Evolutionary conservation across 2,888 invertebrate species (phyloP), one percentile per base, ranked within the genome.

Genomic region (Lepidocyrtinus sp.): DNA sequence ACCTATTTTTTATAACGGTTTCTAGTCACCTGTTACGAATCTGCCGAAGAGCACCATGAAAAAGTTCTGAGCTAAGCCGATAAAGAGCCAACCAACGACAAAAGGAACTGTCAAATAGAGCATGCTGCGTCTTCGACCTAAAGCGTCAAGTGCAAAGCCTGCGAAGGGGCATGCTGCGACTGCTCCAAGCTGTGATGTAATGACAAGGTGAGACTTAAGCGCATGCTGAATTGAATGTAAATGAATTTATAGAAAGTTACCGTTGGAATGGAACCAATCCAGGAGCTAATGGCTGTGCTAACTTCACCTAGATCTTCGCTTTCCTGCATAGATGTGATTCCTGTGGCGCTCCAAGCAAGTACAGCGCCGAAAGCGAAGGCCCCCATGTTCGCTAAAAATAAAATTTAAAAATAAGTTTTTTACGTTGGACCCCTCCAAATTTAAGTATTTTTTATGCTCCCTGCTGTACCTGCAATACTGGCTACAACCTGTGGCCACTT

Each of bases 241-340:
- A 70, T 55, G 5, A 7, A n/a, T 19, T 26, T 36, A 36, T 36
- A 7, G 5, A 7, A 36, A 7, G 36, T 69, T 76, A 85, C 83
- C 65, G 83, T 82, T 59, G 82, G 90, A 1, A 91, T 87, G 55
- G 91, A 91, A 0, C 91, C 91, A 12, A 93, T 87, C 89, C 92
- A 90, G 0, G 92, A 91, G 1, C 89, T 88, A 63, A 90, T 90
- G 0, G 90, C 88, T 21, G 89, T 88, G n/a, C 90, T 89, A 89
- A 92, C 5, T 26, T 79, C 75, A 7, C 82, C 84, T 19, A 84
- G 65, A 9, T 82, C 84, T 25, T 36, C 61, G 17, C 45, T 61
- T 5, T 80, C 71, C 17, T 50, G 9, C 25, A 85, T 59, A 24
- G 76, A 77, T 2, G 82, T 19, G 24, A 81, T 63, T 12, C 80